Base-by-base conservation (phyloP, 1,140 invertebrate species). In the Hormaphis cornu region DNA sequence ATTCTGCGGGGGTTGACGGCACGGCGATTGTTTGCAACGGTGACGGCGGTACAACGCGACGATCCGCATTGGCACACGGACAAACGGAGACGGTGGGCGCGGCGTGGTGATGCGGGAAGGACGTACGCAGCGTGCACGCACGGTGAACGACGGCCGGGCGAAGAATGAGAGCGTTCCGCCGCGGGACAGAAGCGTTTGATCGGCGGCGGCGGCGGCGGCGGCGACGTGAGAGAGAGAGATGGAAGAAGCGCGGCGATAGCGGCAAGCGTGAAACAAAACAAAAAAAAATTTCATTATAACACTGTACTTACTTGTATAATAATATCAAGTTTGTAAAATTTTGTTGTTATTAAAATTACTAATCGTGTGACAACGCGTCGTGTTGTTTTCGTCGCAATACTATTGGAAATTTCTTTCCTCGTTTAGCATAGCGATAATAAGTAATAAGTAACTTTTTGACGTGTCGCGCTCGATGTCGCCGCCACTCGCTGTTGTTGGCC, bases 41-140 rank as follows among this genome's bases (percentile, higher is more conserved):
- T 54, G 52, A 35, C 52, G 52, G 30, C 52, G 52, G 9, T 33
- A 54, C n/a, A 54, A 35, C 18, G 52, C 52, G n/a, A 54, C 52
- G 28, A 54, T 54, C 30, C 52, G 52, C 52, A 54, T 54, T 33
- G 52, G 28, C 52, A 33, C 52, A 30, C 52, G 12, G 16, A 9
- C 8, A 33, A 28, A 53, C 26, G 28, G 16, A 33, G 8, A 28
- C n/a, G n/a, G n/a, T n/a, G n/a, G n/a, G n/a, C n/a, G n/a, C 28
- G 52, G 1, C n/a, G 26, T 30, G 10, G 9, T 18, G 18, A 9
- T 30, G 18, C 8, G n/a, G n/a, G 10, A 53, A n/a, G n/a, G n/a
- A n/a, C n/a, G n/a, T n/a, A n/a, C n/a, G n/a, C n/a, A n/a, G n/a
- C 28, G 28, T 54, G n/a, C 6, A 22, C 10, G 52, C 18, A 33